Conservation (phyloP, 2,113 vertebrate genomes). For the Dromiciops gliroides region DNA sequence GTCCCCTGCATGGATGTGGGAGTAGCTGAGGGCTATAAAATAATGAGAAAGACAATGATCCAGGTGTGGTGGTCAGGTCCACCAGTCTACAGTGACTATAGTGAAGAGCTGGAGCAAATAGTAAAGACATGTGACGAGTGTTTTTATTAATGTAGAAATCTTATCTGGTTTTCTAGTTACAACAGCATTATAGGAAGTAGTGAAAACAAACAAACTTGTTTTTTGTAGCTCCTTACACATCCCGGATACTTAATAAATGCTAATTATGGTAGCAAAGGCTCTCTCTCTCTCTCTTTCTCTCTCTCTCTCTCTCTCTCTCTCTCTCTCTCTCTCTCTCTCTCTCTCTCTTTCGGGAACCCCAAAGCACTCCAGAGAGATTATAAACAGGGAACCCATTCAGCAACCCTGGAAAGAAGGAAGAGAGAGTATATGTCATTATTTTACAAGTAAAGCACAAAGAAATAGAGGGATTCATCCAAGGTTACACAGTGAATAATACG, state of each 20-base stretch:
- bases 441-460: accelerated
- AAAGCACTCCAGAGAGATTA: background rate
- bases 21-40: background rate
- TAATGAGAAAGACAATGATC: background rate
- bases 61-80: background rate
- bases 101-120: background rate
- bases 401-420: background rate
- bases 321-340: no score
- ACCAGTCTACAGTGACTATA: background rate
- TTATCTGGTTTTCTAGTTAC: background rate
- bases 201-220: background rate
- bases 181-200: background rate
- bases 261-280: background rate
- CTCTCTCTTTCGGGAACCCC: no score
- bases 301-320: no score
- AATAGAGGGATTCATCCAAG: background rate
- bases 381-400: background rate
- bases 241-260: background rate
- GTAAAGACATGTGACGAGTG: background rate
- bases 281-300: no score
- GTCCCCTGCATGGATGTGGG: background rate
- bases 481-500: background rate
- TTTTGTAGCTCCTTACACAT: background rate
- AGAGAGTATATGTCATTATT: background rate
- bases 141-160: background rate